Percentiles rank a stretch among this genome's conserved stretches.
Evolutionary conservation across 1,140 invertebrate species (phyloP).

Genomic region (Brachionus manjavacas): DNA sequence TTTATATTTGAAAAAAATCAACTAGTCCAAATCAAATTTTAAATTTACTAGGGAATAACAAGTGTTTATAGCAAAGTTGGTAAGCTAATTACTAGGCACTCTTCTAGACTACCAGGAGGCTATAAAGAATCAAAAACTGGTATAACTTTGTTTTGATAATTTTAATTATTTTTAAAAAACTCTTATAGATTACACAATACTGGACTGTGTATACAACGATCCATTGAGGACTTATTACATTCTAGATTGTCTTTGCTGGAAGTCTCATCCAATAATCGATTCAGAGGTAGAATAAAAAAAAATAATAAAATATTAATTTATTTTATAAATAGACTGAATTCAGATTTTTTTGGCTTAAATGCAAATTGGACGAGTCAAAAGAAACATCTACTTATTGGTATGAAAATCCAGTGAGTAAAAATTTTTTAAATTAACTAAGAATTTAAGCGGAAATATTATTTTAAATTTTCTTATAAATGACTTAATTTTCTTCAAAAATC

Average conservation of each 20-base stretch:
- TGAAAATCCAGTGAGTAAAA: slow-evolving; percentile 55
- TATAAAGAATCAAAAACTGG: slow-evolving; percentile 46
- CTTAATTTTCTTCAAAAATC: no score
- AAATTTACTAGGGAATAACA: slow-evolving; percentile 56
- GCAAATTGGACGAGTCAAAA: slow-evolving; percentile 64
- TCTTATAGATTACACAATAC: slow-evolving; percentile 57
- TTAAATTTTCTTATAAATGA: no score
- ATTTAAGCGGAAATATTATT: no score
- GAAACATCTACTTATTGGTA: slow-evolving; percentile 51
- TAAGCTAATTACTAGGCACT: slow-evolving; percentile 61
- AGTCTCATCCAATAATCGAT: slow-evolving; percentile 54
- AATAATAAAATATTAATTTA: background rate
- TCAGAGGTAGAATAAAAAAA: background rate
- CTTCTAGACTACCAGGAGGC: slow-evolving; percentile 73
- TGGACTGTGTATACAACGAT: slow-evolving; percentile 74
- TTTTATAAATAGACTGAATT: slow-evolving; percentile 66
- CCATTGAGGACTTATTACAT: slow-evolving; percentile 67
- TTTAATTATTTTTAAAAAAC: background rate
- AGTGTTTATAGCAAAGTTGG: slow-evolving; percentile 69
- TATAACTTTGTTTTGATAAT: background rate
- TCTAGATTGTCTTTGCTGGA: slow-evolving; percentile 77
- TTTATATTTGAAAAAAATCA: no score
- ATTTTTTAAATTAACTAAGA: no score
- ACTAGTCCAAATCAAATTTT: background rate
- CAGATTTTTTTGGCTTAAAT: slow-evolving; percentile 70